Evolutionary conservation across 2,797 vertebrate species (phyloP), one percentile per base, ranked within the genome.

Genomic region (Phoxinus dragarum): DNA sequence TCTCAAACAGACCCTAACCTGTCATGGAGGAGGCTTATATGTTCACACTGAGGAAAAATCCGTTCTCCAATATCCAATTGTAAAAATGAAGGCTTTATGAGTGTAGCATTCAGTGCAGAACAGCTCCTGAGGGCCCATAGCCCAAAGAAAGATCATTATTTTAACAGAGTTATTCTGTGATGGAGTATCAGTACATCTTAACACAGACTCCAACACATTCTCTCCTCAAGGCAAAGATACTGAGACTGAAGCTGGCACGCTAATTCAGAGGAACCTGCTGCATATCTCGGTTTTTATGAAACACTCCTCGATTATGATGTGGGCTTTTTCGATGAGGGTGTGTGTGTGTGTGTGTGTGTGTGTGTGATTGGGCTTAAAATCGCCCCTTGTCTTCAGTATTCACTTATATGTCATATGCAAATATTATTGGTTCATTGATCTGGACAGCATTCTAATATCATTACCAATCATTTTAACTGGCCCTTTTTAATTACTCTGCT

Each of bases 141-240:
- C 93, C 94, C 84, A 90, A 92, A 95, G 93, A 95, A 94, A 94
- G 94, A 92, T 94, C 94, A 95, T 96, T 95, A 96, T 94, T 95
- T 95, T 94, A 95, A 94, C 93, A 90, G 94, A 91, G 94, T 95
- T 94, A 95, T 93, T 93, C 91, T 92, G 93, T 94, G 94, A 95
- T 94, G 92, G 94, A 95, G 94, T 90, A 93, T 93, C 90, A 94
- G 94, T 94, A 91, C 92, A 91, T 92, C 90, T 92, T 93, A 93
- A 93, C 93, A 91, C 92, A 92, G 93, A 90, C 86, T 91, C 92
- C 92, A 93, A 93, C 92, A 90, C 88, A 87, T 81, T 89, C 88
- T 91, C 89, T 88, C 88, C 88, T 84, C 83, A 88, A 89, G 89
- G 86, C 80, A 85, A 84, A 89, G 77, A 84, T 38, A 36, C 84